Evolutionary conservation across 1,140 invertebrate species (phyloP).

Genomic region (Hycleus phaleratus): DNA sequence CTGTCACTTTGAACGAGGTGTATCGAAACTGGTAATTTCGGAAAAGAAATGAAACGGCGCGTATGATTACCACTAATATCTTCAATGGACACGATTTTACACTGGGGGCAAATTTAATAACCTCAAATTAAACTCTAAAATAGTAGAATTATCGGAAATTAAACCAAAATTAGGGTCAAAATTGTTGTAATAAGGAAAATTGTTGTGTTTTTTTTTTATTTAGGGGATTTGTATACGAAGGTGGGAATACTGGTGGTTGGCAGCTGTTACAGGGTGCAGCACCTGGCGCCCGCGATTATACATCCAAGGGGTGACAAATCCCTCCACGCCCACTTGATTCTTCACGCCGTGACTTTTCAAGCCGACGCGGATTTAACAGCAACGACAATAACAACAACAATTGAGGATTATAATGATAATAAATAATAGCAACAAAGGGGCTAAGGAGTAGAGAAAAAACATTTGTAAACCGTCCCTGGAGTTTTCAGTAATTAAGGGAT

Average conservation of each 20-base stretch:
- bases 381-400: slow-evolving; percentile 1
- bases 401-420: neutral
- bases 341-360: slow-evolving; percentile 42
- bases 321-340: slow-evolving; percentile 42
- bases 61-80: slow-evolving; percentile 2
- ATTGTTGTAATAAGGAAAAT: too few species aligned
- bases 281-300: slow-evolving; percentile 33
- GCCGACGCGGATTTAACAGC: slow-evolving; percentile 37
- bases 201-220: neutral
- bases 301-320: slow-evolving; percentile 37
- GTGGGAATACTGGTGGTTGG: slow-evolving; percentile 5
- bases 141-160: too few species aligned
- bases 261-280: slow-evolving; percentile 23
- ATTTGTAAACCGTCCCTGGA: too few species aligned
- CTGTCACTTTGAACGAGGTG: slow-evolving; percentile 2
- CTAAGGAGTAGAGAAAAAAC: too few species aligned
- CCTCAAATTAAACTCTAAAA: too few species aligned
- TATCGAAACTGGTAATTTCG: neutral
- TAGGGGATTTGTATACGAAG: slow-evolving; percentile 5
- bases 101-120: too few species aligned
- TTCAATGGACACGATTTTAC: too few species aligned
- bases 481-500: too few species aligned
- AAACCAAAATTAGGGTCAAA: too few species aligned
- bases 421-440: too few species aligned
- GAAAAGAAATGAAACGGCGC: slow-evolving; percentile 6